Conservation (phyloP, 2,888 invertebrate species). For the Drosophila longiperda region DNA sequence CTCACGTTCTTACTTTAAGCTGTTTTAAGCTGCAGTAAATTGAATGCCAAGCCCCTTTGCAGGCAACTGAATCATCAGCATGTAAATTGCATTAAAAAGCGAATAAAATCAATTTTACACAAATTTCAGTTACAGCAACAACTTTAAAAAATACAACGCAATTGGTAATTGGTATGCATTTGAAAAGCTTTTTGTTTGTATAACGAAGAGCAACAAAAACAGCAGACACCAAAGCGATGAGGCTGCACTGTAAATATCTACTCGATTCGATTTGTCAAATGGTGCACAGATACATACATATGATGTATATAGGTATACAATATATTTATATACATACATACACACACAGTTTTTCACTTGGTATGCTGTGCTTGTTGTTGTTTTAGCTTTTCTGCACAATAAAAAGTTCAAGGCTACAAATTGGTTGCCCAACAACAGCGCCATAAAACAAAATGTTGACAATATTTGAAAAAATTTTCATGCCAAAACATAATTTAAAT, state of each 20-base stretch:
- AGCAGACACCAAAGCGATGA: conserved; percentile 15
- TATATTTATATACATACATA: conserved; percentile 7
- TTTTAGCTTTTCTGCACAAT: conserved; percentile 46
- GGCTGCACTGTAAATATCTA: conserved; percentile 38
- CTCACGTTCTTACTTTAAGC: neutral
- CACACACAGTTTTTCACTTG: conserved; percentile 14
- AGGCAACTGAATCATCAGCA: conserved; percentile 34
- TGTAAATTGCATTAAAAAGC: conserved; percentile 51
- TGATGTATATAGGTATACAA: neutral
- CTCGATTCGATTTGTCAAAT: conserved; percentile 56
- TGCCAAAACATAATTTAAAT: neutral
- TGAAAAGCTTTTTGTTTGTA: conserved; percentile 26
- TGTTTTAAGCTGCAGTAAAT: conserved; percentile 15
- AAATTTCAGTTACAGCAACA: conserved; percentile 28
- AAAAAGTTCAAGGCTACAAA: conserved; percentile 74
- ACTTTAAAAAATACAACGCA: conserved; percentile 1
- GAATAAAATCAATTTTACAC: conserved; percentile 56
- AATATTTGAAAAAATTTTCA: conserved; percentile 6
- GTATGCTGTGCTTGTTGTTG: conserved; percentile 45
- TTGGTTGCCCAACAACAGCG: conserved; percentile 66
- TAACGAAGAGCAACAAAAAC: conserved; percentile 5
- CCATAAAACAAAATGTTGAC: conserved; percentile 32
- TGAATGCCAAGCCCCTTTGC: conserved; percentile 32
- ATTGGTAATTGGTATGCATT: conserved; percentile 30
- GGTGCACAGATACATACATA: conserved; percentile 3